phyloP scores from a whole-genome alignment of 2,888 invertebrate species.

The Chymomyza caudatula region DNA sequence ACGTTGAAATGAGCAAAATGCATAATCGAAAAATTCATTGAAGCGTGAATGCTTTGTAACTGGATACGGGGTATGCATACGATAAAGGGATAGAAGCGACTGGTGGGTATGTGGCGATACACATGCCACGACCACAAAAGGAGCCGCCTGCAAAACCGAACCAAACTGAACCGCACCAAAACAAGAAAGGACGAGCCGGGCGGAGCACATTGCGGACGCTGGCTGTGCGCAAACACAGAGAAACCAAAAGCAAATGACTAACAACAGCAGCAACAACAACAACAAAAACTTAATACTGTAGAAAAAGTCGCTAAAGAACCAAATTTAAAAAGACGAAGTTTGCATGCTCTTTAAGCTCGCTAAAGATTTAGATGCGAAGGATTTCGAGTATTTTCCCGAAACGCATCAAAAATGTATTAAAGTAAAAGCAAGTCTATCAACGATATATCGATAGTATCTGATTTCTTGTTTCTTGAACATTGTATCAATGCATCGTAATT shows the following conservation, averaged over 20 bases:
- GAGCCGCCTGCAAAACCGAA: slow-evolving; percentile 24
- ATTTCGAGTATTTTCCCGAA: too few species aligned
- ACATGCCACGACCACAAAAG: slow-evolving; percentile 7
- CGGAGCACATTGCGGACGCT: neutral
- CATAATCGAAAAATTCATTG: slow-evolving; percentile 70
- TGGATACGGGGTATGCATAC: slow-evolving; percentile 46
- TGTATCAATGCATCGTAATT: too few species aligned
- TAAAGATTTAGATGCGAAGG: too few species aligned
- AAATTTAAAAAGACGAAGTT: neutral
- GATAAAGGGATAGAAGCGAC: slow-evolving; percentile 25
- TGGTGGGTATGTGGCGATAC: neutral
- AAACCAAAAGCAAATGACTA: neutral
- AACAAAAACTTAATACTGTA: neutral
- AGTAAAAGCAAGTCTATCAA: too few species aligned
- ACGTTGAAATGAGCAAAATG: slow-evolving; percentile 64
- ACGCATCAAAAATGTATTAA: too few species aligned
- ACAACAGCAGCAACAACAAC: neutral
- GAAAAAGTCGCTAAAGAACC: neutral
- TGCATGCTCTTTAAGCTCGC: neutral
- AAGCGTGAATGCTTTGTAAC: slow-evolving; percentile 72
- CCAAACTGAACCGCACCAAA: slow-evolving; percentile 7
- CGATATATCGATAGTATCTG: too few species aligned
- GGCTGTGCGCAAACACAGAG: neutral
- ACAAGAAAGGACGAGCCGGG: slow-evolving; percentile 7
- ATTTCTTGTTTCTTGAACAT: too few species aligned